phyloP scores from a whole-genome alignment of 2,888 invertebrate species.

The Azorinus chamasolen region DNA sequence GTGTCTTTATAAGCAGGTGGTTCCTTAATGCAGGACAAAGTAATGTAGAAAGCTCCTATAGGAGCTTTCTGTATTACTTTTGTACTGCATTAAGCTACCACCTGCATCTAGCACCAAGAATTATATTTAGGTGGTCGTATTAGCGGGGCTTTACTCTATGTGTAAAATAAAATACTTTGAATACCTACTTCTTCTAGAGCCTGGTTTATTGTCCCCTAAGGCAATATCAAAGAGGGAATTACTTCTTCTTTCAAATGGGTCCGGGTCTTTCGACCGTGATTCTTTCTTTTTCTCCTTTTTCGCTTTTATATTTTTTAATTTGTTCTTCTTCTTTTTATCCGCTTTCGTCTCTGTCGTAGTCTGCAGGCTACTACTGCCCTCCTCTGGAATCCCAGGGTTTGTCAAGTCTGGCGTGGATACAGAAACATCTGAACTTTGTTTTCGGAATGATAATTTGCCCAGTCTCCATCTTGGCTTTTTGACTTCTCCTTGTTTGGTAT shows the following conservation, averaged over 20 bases:
- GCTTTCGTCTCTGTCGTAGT: constrained; percentile 5
- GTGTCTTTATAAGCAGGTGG: too few species aligned
- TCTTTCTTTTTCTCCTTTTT: constrained; percentile 54
- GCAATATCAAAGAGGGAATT: constrained; percentile 38
- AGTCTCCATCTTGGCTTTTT: constrained; percentile 54
- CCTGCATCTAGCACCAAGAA: too few species aligned
- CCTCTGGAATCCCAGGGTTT: constrained; percentile 21
- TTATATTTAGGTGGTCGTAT: too few species aligned
- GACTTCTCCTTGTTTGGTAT: not conserved
- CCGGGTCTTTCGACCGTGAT: not conserved
- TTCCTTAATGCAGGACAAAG: too few species aligned
- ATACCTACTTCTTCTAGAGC: constrained; percentile 56
- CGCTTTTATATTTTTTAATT: constrained; percentile 50
- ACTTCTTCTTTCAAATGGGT: constrained; percentile 29
- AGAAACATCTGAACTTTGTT: constrained; percentile 42
- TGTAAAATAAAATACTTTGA: too few species aligned
- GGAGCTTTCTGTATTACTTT: too few species aligned
- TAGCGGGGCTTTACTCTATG: too few species aligned
- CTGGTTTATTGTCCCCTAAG: constrained; percentile 17
- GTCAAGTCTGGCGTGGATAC: constrained; percentile 50
- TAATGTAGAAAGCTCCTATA: too few species aligned
- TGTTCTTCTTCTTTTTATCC: constrained; percentile 38
- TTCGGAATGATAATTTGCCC: constrained; percentile 60
- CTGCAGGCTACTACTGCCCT: not conserved
- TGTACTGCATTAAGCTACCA: too few species aligned